Evolutionary conservation across 2,797 vertebrate species (phyloP).

Genomic region (Spondyliosoma cantharus): DNA sequence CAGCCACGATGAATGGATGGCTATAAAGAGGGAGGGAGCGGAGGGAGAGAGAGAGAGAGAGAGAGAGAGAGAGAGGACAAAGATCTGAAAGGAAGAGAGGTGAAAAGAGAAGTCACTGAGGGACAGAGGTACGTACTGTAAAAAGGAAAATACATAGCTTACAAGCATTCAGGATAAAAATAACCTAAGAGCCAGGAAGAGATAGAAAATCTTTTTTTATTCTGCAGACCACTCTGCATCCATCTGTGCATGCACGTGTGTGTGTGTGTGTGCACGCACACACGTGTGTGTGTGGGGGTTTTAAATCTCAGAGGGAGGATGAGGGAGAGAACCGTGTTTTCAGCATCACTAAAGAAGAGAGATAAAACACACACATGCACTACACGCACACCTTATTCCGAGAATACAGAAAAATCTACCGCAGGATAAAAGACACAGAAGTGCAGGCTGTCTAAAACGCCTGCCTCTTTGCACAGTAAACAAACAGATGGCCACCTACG

Average conservation of each 20-base stretch:
- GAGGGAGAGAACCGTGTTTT: slow-evolving; percentile 41
- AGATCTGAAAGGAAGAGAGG: slow-evolving; percentile 43
- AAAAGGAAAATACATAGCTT: slow-evolving; percentile 56
- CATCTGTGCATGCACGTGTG: slow-evolving; percentile 37
- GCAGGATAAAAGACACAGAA: slow-evolving; percentile 31
- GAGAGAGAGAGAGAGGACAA: background rate
- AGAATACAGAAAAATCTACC: slow-evolving; percentile 37
- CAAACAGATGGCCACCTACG: slow-evolving; percentile 52
- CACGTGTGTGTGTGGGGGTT: slow-evolving; percentile 19
- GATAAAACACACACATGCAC: slow-evolving; percentile 24
- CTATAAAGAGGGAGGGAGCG: slow-evolving; percentile 21
- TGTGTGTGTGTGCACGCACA: slow-evolving; percentile 11
- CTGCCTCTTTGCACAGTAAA: slow-evolving; percentile 41
- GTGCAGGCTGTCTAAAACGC: slow-evolving; percentile 28
- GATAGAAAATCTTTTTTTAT: slow-evolving; percentile 34
- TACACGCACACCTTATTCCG: slow-evolving; percentile 3
- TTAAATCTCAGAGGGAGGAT: slow-evolving; percentile 38
- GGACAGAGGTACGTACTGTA: slow-evolving; percentile 45
- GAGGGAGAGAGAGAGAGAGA: slow-evolving; percentile 1
- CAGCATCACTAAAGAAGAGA: slow-evolving; percentile 33
- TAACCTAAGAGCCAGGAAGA: slow-evolving; percentile 67
- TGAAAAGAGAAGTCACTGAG: slow-evolving; percentile 54
- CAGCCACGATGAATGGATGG: slow-evolving; percentile 60
- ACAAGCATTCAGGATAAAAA: slow-evolving; percentile 72
- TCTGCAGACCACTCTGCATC: slow-evolving; percentile 38